Base-by-base conservation (phyloP, 2,888 invertebrate genomes). In the Eristalis intricaria region DNA sequence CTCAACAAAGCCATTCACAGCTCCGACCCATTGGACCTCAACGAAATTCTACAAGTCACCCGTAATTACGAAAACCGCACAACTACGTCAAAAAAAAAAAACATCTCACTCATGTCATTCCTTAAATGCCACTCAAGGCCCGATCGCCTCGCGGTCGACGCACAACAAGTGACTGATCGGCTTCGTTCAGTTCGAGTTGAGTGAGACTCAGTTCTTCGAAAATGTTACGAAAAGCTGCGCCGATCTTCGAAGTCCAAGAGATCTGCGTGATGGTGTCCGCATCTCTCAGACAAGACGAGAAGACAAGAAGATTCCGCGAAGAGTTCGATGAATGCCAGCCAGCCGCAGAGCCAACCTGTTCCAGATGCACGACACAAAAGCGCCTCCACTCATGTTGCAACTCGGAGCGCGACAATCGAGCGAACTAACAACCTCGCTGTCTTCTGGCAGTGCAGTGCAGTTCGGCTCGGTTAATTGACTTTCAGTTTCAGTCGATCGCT, bases 401-500 rank as follows among this genome's bases (percentile, higher is more conserved):
- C 70, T 50, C 56, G 78, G 32, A 10, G 76, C 60, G 58, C 43
- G 22, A 68, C 76, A 76, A 76, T n/a, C 40, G 40, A 76, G 66
- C 76, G 69, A 77, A 61, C 38, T 38, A 38, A 38, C 38, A 38
- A 38, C 61, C 32, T 7, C 19, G 19, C 50, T 69, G 26, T 65
- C 64, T 68, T 64, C n/a, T 68, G 43, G 38, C 63, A 32, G 32
- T 32, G 32, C 32, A 32, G 32, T 79, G 87, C 87, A 75, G 82
- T 83, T 78, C 77, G 69, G 69, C 26, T 77, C 80, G 64, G 76
- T 76, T 87, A 87, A 87, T 87, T 87, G 87, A 87, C 87, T 87
- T 87, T 87, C 87, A 84, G 84, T 87, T 87, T 87, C 87, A 84
- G 86, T 84, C 84, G 60, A 80, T 80, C 63, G 84, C 80, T 87